Base-by-base conservation (phyloP, 1,140 invertebrate species). In the Notospermus geniculatus region DNA sequence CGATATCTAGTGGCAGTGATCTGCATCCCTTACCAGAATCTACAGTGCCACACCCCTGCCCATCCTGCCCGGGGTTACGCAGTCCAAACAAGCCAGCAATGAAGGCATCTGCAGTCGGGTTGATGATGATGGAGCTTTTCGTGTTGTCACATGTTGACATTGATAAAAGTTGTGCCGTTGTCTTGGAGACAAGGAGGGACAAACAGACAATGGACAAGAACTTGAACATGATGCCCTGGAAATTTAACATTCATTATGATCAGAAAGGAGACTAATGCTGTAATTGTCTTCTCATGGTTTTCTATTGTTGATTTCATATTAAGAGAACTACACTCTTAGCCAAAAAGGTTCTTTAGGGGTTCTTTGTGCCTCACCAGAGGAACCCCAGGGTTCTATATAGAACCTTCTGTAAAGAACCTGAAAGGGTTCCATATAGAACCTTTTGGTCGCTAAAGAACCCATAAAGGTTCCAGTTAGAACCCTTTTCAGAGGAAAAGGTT, bases 41-140 rank as follows among this genome's bases (percentile, higher is more conserved):
- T 19, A 63, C 53, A 9, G 54, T 50, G 15, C 74, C 75, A 72
- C 75, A 77, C 2, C 75, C 75, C 57, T 66, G 71, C 9, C 69
- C 71, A 36, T 62, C 53, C 22, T 50, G 45, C 0, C 66, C 69
- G 13, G 59, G n/a, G 1, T 29, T 30, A 52, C 63, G 43, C n/a
- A 67, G 43, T 13, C 54, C 52, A 59, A 67, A 69, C 2, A 71
- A 32, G 25, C 64, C 67, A 41, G 53, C 69, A 11, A 71, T 29
- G 1, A 69, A 22, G 13, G 63, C 65, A 54, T 71, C 59, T n/a
- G 69, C 67, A 39, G 41, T 57, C 15, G 32, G 46, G 4, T 50
- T 9, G 25, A 50, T 50, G n/a, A 27, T 50, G 19, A 50, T 9
- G 4, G 25, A 27, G 25, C 25, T 50, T n/a, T 50, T 50, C 5